These are phyloP conservation scores for Pseudococcus viburni DNA, from an alignment of 2,888 invertebrate species.

Conservation along the genomic window DNA sequence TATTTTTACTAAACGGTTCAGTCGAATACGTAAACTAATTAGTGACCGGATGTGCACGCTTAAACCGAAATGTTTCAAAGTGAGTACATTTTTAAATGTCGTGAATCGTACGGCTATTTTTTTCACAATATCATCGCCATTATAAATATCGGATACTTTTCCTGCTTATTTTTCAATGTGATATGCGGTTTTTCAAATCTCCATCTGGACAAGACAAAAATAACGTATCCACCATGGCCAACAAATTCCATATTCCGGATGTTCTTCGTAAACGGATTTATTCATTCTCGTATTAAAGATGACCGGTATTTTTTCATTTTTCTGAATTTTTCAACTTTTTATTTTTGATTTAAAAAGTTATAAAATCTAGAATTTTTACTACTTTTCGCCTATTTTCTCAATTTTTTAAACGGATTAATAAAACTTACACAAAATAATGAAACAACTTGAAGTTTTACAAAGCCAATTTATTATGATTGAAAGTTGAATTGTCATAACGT, in stretches of 20 bases:
- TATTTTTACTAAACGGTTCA: background rate
- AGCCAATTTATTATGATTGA: no score
- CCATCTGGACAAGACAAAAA: background rate
- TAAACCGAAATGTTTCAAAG: background rate
- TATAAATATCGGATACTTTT: background rate
- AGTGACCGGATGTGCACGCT: constrained; percentile 1
- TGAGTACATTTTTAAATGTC: background rate
- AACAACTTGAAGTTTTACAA: no score
- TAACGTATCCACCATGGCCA: background rate
- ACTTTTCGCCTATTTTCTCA: no score
- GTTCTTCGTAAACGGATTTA: background rate
- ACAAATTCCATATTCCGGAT: background rate
- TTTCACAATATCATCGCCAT: background rate
- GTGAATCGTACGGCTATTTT: background rate
- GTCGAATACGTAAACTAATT: constrained; percentile 3
- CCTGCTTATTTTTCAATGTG: background rate
- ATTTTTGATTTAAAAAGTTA: no score
- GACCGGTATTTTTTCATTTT: no score
- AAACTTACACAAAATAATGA: no score
- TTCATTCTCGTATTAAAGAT: background rate
- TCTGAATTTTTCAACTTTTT: no score
- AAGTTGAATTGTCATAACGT: no score
- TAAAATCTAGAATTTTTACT: no score
- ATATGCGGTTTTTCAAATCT: background rate
- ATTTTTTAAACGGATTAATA: no score